Percentiles rank a stretch among this genome's conserved stretches.
phyloP scores from a whole-genome alignment of 2,113 vertebrate species.

The Eudyptes chrysolophus region DNA sequence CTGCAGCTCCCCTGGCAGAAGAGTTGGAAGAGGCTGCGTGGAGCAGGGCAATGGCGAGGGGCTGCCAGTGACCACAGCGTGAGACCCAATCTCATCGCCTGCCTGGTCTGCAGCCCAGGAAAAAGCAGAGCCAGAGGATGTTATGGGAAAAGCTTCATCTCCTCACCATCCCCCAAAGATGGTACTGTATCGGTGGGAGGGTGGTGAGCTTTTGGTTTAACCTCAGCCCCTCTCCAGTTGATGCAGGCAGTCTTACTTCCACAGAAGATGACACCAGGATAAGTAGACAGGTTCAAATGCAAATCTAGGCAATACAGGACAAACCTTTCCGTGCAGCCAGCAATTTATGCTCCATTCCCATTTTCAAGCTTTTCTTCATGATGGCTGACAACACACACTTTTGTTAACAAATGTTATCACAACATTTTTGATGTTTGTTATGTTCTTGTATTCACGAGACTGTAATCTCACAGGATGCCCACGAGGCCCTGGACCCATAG shows the following conservation, averaged over 20 bases:
- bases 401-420: neutral
- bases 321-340: neutral
- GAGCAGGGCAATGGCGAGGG: neutral
- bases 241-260: no score
- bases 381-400: neutral
- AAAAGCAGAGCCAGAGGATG: neutral
- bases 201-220: neutral
- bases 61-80: neutral
- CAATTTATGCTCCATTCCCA: neutral
- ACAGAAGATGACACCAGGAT: no score
- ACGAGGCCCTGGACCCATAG: no score
- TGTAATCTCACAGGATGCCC: neutral
- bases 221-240: neutral
- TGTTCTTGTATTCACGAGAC: neutral
- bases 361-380: neutral
- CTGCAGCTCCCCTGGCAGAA: rapidly evolving
- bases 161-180: neutral
- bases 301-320: neutral
- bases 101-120: neutral
- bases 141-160: neutral
- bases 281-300: neutral
- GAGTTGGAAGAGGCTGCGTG: no score
- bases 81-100: rapidly evolving
- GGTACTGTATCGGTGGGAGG: rapidly evolving
- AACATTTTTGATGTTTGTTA: neutral